Base-by-base conservation (phyloP, 2,888 invertebrate genomes). In the Autographa pulchrina region DNA sequence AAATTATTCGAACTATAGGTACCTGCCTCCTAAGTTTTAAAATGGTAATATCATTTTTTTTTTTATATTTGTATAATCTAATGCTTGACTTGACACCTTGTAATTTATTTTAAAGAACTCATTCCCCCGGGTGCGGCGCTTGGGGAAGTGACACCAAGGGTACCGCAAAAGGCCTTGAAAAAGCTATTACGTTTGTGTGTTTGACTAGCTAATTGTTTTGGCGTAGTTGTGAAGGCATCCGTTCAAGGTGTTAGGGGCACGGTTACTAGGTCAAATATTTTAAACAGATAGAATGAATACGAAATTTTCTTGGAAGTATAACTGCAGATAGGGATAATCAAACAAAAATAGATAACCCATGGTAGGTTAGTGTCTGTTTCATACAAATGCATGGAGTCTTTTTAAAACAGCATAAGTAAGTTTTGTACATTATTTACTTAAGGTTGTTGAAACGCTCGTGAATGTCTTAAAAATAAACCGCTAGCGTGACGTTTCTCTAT, bases 121-220 rank as follows among this genome's bases (percentile, higher is more conserved):
- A 48, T 48, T n/a, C 5, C 48, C 48, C 48, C 16, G 48, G n/a
- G 48, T n/a, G 48, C 48, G n/a, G 48, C 48, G 48, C 48, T 48
- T n/a, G n/a, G 48, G 48, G 48, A 65, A 52, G 25, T 66, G 58
- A 43, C 52, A 48, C 61, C 60, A 54, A 67, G 70, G 43, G 8
- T 13, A 62, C 74, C 66, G 66, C 20, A 66, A 14, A 43, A 41
- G 62, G 48, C 66, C 13, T 64, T 65, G 65, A 20, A 31, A 25
- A 41, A 56, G 18, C 20, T 38, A 54, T 62, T 54, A 54, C 14
- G 16, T 63, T 25, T 52, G 8, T 16, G 13, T 68, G 35, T 62
- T 65, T 65, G 32, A 25, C 20, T 1, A 61, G 66, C 3, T 65
- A 64, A 62, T 43, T 60, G 18, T 35, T 11, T 64, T 64, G 20